phyloP scores from a whole-genome alignment of 2,888 invertebrate genomes.

The Tuberolachnus salignus region DNA sequence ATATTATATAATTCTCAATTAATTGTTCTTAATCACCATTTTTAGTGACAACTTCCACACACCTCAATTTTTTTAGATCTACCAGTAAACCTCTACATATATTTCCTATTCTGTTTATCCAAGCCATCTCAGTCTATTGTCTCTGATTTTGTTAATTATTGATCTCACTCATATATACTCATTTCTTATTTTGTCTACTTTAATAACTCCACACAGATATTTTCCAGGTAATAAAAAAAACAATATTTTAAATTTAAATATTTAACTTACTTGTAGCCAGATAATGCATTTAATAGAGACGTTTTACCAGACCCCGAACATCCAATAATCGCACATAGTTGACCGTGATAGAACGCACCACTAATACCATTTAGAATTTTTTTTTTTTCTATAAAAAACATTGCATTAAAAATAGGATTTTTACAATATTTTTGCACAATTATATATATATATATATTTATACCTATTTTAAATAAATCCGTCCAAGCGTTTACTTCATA shows the following conservation, averaged over 20 bases:
- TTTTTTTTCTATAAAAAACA: conserved; percentile 70
- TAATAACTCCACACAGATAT: no score
- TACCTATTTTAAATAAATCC: conserved; percentile 32
- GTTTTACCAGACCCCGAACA: conserved; percentile 77
- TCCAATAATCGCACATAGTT: conserved; percentile 94
- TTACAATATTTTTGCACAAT: background rate
- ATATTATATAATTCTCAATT: no score
- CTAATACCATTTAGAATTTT: conserved; percentile 85
- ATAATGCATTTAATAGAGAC: conserved; percentile 64
- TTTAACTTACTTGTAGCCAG: conserved; percentile 58
- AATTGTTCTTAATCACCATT: no score
- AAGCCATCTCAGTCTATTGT: no score
- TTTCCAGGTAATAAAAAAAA: background rate
- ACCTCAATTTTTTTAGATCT: no score
- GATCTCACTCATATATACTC: no score
- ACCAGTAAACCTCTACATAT: no score
- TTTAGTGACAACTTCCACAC: no score
- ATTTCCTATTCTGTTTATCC: no score
- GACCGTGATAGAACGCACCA: conserved; percentile 85
- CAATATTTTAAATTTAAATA: background rate
- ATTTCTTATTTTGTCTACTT: no score
- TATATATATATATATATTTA: background rate
- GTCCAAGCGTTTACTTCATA: conserved; percentile 37
- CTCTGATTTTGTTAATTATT: no score
- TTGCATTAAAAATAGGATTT: conserved; percentile 4